Evolutionary conservation across 2,113 vertebrate species (phyloP).

Genomic region (Lamprotornis superbus): DNA sequence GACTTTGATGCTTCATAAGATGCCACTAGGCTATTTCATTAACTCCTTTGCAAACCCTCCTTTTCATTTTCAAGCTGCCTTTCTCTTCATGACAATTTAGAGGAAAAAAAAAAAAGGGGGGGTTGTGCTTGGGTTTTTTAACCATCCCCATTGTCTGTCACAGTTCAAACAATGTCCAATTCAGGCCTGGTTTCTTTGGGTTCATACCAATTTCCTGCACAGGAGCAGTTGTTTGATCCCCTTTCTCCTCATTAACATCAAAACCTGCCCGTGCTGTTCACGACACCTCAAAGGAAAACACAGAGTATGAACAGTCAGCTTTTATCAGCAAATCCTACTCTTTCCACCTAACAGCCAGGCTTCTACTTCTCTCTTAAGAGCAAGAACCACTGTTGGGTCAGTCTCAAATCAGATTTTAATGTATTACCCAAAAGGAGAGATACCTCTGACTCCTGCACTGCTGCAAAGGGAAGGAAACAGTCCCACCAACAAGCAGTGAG

Average conservation of each 20-base stretch:
- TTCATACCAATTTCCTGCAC: background rate
- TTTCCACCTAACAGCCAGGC: background rate
- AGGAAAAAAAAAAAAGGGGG: rapidly evolving
- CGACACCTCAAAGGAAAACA: background rate
- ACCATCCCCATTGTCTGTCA: background rate
- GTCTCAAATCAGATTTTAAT: background rate
- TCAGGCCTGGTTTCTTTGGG: background rate
- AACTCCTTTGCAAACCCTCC: background rate
- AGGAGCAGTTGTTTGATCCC: background rate
- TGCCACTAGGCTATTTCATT: background rate
- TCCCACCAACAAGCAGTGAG: background rate
- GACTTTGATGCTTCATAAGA: background rate
- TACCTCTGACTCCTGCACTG: background rate
- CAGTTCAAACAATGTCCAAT: background rate
- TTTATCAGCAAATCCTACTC: background rate
- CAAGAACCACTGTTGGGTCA: background rate
- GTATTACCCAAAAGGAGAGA: background rate
- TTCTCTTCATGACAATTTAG: background rate
- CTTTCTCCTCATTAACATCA: background rate
- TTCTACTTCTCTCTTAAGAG: background rate
- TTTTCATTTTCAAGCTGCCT: background rate
- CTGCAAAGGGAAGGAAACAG: background rate
- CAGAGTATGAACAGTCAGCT: background rate
- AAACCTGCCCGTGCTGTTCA: background rate
- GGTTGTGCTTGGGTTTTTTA: background rate